Base-by-base conservation (phyloP, 2,888 invertebrate species). In the Noctua janthe region DNA sequence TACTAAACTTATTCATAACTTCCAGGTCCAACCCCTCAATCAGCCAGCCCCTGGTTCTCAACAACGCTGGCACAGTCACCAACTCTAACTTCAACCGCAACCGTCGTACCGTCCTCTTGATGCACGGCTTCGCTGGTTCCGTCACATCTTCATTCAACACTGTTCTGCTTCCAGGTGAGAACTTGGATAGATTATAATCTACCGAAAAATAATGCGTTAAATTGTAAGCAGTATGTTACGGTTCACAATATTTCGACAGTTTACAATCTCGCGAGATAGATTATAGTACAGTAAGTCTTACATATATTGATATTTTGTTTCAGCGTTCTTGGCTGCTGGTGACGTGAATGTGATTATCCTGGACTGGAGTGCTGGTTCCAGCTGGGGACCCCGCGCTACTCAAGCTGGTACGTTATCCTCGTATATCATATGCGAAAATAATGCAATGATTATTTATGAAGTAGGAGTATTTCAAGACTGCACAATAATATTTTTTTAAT, bases 311-410 rank as follows among this genome's bases (percentile, higher is more conserved):
- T 1, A 1, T 59, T 56, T 29, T 13, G 2, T 80, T 71, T 10
- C 75, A 89, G 89, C 84, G 0, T 89, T 76, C 83, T 17, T 89
- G 54, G 72, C 76, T 2, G 85, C 86, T 10, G 83, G 15, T 17
- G 76, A 88, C 39, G 64, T 81, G 1, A 90, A 88, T 20, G 86
- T 90, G 0, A 86, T 91, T 0, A 82, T 88, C 1, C 13, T 90
- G 17, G 91, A 91, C 69, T 91, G 91, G 91, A 90, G 91, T 29
- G 88, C 83, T 10, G 91, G 91, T 0, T 86, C 91, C 1, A 23
- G 3, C 15, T 88, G 88, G 87, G 90, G 89, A 11, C 90, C 90
- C 0, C 87, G 90, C 1, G 91, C 89, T 8, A 64, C 73, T 0
- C 62, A 83, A 74, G 88, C 88, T 66, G 88, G 88, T 89, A 54